Conservation (phyloP, 1,140 invertebrate species). For the Saccostrea cuccullata region DNA sequence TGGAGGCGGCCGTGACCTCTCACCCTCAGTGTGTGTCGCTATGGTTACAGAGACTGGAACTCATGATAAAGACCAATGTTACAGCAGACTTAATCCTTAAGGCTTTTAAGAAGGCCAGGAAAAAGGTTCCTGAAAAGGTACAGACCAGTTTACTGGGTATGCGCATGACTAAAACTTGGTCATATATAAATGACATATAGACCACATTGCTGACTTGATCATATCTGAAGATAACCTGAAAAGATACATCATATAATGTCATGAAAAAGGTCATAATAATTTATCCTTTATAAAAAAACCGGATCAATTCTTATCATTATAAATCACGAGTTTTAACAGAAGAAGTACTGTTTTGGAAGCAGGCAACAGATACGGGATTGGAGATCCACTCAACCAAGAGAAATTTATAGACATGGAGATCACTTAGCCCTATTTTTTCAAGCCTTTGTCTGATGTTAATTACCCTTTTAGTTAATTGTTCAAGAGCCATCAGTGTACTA, state of each 20-base stretch:
- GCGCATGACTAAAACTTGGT: too few species aligned
- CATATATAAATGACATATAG: not conserved
- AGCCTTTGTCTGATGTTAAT: not conserved
- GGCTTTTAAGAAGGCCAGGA: slow-evolving; percentile 2
- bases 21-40: not conserved
- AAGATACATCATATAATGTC: not conserved
- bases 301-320: not conserved
- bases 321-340: not conserved
- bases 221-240: not conserved
- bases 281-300: not conserved
- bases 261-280: not conserved
- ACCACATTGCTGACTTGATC: not conserved
- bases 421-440: not conserved
- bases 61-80: not conserved
- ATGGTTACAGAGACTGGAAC: slow-evolving; percentile 18
- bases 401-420: slow-evolving; percentile 2
- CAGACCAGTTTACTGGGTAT: not conserved
- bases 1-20: not conserved
- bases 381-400: not conserved
- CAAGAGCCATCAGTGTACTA: not conserved
- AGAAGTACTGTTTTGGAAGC: not conserved
- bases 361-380: not conserved
- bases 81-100: not conserved
- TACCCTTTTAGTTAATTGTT: slow-evolving; percentile 17
- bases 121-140: not conserved